Base-by-base conservation (phyloP, 2,888 invertebrate species). In the Atrina japonica region DNA sequence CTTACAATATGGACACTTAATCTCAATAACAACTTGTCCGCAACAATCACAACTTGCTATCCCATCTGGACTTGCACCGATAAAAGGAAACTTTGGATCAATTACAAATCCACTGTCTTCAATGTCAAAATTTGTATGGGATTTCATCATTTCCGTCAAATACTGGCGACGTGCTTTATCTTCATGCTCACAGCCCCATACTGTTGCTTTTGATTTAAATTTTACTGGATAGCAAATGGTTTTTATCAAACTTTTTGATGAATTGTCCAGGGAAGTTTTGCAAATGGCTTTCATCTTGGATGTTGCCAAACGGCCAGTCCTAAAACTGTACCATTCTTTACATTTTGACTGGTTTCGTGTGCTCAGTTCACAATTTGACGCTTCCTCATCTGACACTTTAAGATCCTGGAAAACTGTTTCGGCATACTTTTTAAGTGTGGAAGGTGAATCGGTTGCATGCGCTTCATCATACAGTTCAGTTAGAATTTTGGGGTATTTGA, bases 111-210 rank as follows among this genome's bases (percentile, higher is more conserved):
- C 49, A 30, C 35, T 7, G 11, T 35, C 35, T 11, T 35, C 6
- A 5, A 5, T 7, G 6, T 35, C 11, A 11, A 35, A 35, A 11
- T 35, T 70, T 21, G 67, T 49, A 49, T 75, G 68, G n/a, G n/a
- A n/a, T n/a, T n/a, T n/a, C n/a, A n/a, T n/a, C n/a, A n/a, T n/a
- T n/a, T n/a, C n/a, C 16, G 52, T 43, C 52, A 60, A 23, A 30
- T 66, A 63, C 30, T 27, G 11, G 29, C 67, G 14, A 7, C 11
- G 1, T 0, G 61, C 71, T 0, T 30, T n/a, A 7, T 41, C 35
- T 41, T 74, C 74, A 55, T 71, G 43, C 0, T 69, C 49, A 66
- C 53, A 49, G n/a, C 70, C 72, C 77, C 74, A 75, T 35, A 58
- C n/a, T 40, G 71, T 76, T n/a, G 76, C 67, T 11, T 35, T 47